Conservation (phyloP, 2,888 invertebrate species). For the Cyclophora punctaria region DNA sequence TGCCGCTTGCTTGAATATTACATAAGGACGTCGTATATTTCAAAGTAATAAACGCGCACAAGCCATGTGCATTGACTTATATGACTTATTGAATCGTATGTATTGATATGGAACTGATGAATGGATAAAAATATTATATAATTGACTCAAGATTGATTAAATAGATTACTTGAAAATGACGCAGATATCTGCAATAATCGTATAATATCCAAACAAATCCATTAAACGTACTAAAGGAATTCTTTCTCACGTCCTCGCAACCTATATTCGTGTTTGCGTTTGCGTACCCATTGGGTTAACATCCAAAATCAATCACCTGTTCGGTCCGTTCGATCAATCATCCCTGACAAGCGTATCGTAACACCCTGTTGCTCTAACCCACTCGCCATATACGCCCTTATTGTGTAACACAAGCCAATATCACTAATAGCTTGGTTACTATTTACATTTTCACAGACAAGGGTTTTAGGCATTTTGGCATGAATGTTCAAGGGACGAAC, state of each 20-base stretch:
- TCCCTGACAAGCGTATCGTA: slow-evolving; percentile 21
- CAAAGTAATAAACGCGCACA: background rate
- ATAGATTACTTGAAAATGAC: no score
- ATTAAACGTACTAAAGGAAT: no score
- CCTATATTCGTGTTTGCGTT: slow-evolving; percentile 9
- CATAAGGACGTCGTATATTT: background rate
- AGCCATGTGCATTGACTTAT: no score
- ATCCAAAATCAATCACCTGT: slow-evolving; percentile 37
- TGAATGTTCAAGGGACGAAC: background rate
- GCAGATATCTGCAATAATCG: no score
- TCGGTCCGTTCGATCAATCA: slow-evolving; percentile 39
- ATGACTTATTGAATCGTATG: no score
- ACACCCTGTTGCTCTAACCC: slow-evolving; percentile 20
- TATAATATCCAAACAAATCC: no score
- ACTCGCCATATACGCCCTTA: slow-evolving; percentile 7
- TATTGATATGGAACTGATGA: no score
- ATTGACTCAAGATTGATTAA: no score
- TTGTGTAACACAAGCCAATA: slow-evolving; percentile 1
- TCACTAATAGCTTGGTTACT: slow-evolving; percentile 10
- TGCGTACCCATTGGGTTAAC: slow-evolving; percentile 35
- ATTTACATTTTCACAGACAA: slow-evolving; percentile 8
- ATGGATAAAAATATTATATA: no score
- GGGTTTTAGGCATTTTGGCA: slow-evolving; percentile 6
- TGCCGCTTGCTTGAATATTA: background rate
- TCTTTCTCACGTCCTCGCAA: no score